Base-by-base conservation (phyloP, 2,113 vertebrate species). In the Indicator maculatus region DNA sequence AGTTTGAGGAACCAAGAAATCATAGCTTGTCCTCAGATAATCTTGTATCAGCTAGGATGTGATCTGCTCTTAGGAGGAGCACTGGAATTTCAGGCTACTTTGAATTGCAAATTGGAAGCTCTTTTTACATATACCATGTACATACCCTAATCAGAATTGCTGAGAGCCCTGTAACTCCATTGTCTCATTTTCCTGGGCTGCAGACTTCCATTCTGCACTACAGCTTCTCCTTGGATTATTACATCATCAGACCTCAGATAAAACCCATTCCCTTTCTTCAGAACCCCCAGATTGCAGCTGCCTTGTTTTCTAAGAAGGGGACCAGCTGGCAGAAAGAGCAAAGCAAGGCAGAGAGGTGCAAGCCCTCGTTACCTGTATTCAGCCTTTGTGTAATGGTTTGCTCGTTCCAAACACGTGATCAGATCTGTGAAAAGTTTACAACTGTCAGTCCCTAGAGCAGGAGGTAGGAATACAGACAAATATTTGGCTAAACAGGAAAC, bases 331-430 rank as follows among this genome's bases (percentile, higher is more conserved):
- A 95, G 86, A 73, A 33, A 64, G 16, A 82, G 73, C 60, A 89
- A 87, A 93, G 56, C n/a, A 90, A 81, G 53, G 8, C 71, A 76
- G 70, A 47, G 23, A 87, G n/a, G 21, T 65, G 36, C n/a, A 90
- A 93, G 64, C 18, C 8, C 41, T 72, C 61, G 61, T 98, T 98
- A 99, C 98, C 98, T 98, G 98, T 98, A 98, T 79, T 98, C 97
- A 81, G 95, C 67, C 70, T 97, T 93, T 41, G 93, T 85, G 93
- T 98, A 98, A 94, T 98, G 97, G 90, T 95, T 98, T 91, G 96
- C 98, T 92, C 96, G 97, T 91, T 98, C 98, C 96, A 98, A 96
- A 93, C 98, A 99, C 1, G 98, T 98, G 91, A 99, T 98, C 80
- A 98, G 95, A 97, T 98, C 98, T 99, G 97, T 94, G 76, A 73